Base-by-base conservation (phyloP, 2,888 invertebrate species). In the Alloscopus bannaensis region DNA sequence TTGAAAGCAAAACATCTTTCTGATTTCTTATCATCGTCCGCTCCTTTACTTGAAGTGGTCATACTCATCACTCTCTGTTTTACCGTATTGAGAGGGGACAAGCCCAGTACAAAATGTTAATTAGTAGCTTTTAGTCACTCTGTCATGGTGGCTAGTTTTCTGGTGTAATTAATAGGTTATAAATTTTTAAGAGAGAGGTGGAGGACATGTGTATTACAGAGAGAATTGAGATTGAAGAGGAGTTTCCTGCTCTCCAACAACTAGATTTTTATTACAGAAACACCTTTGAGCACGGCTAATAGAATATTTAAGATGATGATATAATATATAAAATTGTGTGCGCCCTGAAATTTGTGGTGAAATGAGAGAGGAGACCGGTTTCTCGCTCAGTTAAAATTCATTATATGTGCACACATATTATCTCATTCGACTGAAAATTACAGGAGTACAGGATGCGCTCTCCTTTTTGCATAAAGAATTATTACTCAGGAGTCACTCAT, bases 101-200 rank as follows among this genome's bases (percentile, higher is more conserved):
- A 29, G 20, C 31, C 20, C 1, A 55, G 42, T 68, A 59, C 59
- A 40, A 70, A 70, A 70, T 70, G 70, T 59, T 70, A 70, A 70
- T 69, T 69, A 69, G 42, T 42, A 42, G 42, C 68, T 69, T 69
- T 70, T 70, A 70, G 70, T 59, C 59, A 31, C 42, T n/a, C n/a
- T 70, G 70, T 47, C 70, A 70, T 57, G 31, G 59, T 57, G 69
- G 69, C 42, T 69, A 18, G 36, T 55, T 57, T 47, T 59, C 18
- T 42, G 42, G 70, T 55, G 20, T 59, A 59, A 59, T 70, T 70
- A 59, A 69, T 57, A 69, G 55, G 42, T 59, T 29, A 29, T 47
- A 47, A 47, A 47, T 36, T 36, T 70, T 59, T 70, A 59, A 31
- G 47, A n/a, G 45, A 59, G 29, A 47, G 29, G 59, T 29, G 70